Evolutionary conservation across 2,888 invertebrate species (phyloP).

Genomic region (Protonemura montana): DNA sequence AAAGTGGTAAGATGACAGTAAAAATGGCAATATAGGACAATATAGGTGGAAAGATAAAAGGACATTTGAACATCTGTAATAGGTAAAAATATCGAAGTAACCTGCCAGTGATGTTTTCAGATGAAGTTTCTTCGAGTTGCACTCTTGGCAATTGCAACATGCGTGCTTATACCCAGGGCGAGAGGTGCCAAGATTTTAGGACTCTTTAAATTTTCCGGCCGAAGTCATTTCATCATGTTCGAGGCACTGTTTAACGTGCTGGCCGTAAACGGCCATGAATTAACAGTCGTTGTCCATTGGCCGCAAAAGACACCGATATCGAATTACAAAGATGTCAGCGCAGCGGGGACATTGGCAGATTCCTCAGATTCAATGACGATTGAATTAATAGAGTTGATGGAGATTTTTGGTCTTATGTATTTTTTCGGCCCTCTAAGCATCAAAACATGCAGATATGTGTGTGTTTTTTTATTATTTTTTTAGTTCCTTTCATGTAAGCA

Average conservation of each 20-base stretch:
- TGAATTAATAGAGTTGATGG: neutral
- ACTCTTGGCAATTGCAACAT: neutral
- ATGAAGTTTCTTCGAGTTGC: neutral
- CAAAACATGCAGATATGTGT: constrained; percentile 20
- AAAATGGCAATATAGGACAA: too few relatives aligned
- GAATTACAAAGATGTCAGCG: constrained; percentile 55
- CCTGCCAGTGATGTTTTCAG: neutral
- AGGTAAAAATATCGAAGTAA: neutral
- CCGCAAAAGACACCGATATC: constrained; percentile 57
- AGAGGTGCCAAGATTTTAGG: constrained; percentile 59
- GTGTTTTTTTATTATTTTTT: too few relatives aligned
- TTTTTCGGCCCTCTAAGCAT: constrained; percentile 41
- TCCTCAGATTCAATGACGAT: constrained; percentile 40
- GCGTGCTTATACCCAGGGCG: neutral
- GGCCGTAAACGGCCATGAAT: constrained; percentile 63
- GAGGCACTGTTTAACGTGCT: constrained; percentile 62
- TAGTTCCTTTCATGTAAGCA: too few relatives aligned
- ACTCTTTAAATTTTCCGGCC: constrained; percentile 61
- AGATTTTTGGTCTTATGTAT: neutral
- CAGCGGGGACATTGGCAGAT: constrained; percentile 26
- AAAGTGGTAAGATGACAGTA: neutral
- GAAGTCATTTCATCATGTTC: constrained; percentile 62
- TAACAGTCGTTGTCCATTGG: constrained; percentile 61
- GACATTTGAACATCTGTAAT: neutral
- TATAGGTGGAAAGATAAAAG: too few relatives aligned